Conservation (phyloP, 1,140 invertebrate genomes). For the Orchesella cincta region DNA sequence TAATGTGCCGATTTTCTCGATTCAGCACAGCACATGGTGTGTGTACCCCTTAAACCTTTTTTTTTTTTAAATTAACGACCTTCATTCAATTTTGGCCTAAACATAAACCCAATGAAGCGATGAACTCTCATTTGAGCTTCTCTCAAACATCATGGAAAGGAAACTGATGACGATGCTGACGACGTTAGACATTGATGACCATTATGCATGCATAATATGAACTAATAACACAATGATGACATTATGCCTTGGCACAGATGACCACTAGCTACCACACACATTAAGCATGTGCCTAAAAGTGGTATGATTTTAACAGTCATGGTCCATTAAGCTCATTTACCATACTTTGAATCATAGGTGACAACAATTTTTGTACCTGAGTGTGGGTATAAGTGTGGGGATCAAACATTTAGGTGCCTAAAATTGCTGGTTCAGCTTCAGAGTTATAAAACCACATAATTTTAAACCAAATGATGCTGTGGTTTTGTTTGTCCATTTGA, state of each 20-base stretch:
- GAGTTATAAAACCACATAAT: too few relatives aligned
- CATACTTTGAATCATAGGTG: not conserved
- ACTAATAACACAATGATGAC: not conserved
- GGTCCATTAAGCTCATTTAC: not conserved
- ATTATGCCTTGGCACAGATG: slow-evolving; percentile 17
- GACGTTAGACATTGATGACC: not conserved
- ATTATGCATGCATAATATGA: not conserved
- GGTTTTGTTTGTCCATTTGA: too few relatives aligned
- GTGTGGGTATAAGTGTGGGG: too few relatives aligned
- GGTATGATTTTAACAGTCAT: not conserved
- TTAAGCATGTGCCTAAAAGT: not conserved
- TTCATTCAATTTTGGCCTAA: not conserved
- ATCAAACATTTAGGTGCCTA: too few relatives aligned
- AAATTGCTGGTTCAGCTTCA: too few relatives aligned
- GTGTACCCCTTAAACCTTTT: not conserved
- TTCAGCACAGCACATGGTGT: not conserved
- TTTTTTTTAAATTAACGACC: not conserved
- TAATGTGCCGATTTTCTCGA: not conserved
- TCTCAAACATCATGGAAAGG: not conserved
- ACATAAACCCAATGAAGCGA: not conserved
- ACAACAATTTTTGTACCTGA: not conserved
- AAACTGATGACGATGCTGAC: not conserved
- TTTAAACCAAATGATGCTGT: too few relatives aligned
- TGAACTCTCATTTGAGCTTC: not conserved
- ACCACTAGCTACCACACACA: not conserved